Evolutionary conservation across 2,113 vertebrate genomes (phyloP), one percentile per base, ranked within the genome.

Genomic region (Ptilorrhoa leucosticta): DNA sequence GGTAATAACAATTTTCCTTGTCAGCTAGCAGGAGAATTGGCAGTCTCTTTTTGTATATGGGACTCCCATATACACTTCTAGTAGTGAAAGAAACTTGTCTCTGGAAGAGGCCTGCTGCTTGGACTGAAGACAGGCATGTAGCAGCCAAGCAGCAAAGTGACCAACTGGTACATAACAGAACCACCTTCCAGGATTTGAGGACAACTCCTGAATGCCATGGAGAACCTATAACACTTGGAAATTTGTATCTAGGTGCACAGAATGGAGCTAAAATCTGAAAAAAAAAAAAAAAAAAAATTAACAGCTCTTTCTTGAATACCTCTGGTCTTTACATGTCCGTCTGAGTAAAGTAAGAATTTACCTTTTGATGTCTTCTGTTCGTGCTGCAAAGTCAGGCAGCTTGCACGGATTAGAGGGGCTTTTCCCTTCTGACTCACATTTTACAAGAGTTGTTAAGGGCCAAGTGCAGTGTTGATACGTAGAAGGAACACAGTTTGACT

Each of bases 401-500:
- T 85, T 18, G 2, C 23, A 30, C 54, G 88, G 72, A 73, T 86
- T 58, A 86, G 68, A 73, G 33, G 13, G 21, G 15, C 39, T 84
- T 40, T 66, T 90, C 45, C 64, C 70, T 83, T 75, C 83, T 64
- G 71, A 83, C 47, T 68, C 5, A 3, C 22, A 7, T 82, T 94
- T 81, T 77, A 68, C 72, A 88, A 50, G 70, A 39, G 54, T 35
- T 53, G 42, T 69, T 73, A 75, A 81, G 68, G 7, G 2, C 64
- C 19, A 44, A 86, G 37, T 53, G 44, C 60, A 39, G 37, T 63
- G 31, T n/a, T 89, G 76, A 89, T 87, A 33, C 23, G 65, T 45
- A 77, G 68, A 75, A 86, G 83, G 42, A 93, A 69, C 40, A 76
- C 26, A 87, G 86, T 40, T 87, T 89, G 83, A 93, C 57, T 96